phyloP scores from a whole-genome alignment of 2,797 vertebrate species.

The Pseudomugil gertrudae region DNA sequence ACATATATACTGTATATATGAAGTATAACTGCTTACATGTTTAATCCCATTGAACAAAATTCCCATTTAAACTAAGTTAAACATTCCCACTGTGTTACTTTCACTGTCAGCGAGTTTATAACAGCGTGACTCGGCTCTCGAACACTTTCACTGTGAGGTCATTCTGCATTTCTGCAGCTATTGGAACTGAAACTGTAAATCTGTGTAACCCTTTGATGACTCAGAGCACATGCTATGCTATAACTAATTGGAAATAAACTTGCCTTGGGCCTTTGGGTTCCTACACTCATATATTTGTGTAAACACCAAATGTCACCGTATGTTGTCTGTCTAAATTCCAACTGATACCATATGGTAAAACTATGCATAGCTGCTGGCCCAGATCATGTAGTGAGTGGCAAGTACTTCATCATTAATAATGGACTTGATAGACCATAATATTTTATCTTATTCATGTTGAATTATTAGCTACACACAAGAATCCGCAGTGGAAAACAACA shows the following conservation, averaged over 20 bases:
- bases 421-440: neutral
- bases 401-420: neutral
- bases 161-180: constrained; percentile 26
- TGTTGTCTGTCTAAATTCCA: constrained; percentile 9
- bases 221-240: constrained; percentile 29
- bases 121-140: constrained; percentile 22
- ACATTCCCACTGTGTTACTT: constrained; percentile 29
- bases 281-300: constrained; percentile 2
- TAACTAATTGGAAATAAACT: constrained; percentile 32
- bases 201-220: constrained; percentile 26
- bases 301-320: constrained; percentile 6
- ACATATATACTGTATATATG: constrained; percentile 29
- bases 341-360: neutral
- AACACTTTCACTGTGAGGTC: constrained; percentile 30
- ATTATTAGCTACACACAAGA: constrained; percentile 5
- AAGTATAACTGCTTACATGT: constrained; percentile 25
- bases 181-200: constrained; percentile 37
- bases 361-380: neutral
- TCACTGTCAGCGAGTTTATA: constrained; percentile 10
- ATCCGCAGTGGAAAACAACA: neutral
- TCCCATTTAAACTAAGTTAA: constrained; percentile 42
- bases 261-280: constrained; percentile 1
- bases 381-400: neutral
- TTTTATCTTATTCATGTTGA: neutral
- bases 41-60: constrained; percentile 42